Conservation (phyloP, 2,888 invertebrate species). For the Eilema depressum region DNA sequence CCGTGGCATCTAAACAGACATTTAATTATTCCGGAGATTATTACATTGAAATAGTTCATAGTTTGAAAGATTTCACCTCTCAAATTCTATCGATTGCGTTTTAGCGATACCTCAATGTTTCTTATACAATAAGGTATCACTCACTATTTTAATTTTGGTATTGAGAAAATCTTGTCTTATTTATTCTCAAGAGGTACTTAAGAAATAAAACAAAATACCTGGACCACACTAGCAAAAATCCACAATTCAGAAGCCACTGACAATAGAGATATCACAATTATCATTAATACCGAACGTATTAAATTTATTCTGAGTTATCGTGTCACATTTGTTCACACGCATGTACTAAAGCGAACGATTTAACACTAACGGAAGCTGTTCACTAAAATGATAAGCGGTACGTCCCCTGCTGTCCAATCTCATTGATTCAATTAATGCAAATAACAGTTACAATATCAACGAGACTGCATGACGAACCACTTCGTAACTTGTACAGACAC, state of each 20-base stretch:
- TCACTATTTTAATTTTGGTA: neutral
- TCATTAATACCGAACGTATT: neutral
- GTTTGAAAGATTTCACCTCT: too few relatives aligned
- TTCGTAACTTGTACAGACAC: slow-evolving; percentile 19
- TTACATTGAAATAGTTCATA: too few relatives aligned
- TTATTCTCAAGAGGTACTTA: neutral
- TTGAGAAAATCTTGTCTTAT: neutral
- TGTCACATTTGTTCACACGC: neutral
- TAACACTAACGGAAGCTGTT: slow-evolving; percentile 36
- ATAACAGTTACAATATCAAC: slow-evolving; percentile 34
- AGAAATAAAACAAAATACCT: neutral
- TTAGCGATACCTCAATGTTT: too few relatives aligned
- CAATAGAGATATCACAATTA: neutral
- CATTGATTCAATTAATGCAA: slow-evolving; percentile 44
- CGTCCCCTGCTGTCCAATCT: slow-evolving; percentile 36
- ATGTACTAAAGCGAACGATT: slow-evolving; percentile 23
- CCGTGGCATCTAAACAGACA: too few relatives aligned
- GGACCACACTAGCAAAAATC: neutral
- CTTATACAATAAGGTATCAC: too few relatives aligned
- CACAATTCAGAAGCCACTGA: neutral
- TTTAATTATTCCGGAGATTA: too few relatives aligned
- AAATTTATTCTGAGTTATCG: neutral
- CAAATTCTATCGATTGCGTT: too few relatives aligned
- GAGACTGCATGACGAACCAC: slow-evolving; percentile 31
- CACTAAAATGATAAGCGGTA: slow-evolving; percentile 36